Evolutionary conservation across 2,888 invertebrate species (phyloP), one percentile per base, ranked within the genome.

Genomic region (Odiellus spinosus): DNA sequence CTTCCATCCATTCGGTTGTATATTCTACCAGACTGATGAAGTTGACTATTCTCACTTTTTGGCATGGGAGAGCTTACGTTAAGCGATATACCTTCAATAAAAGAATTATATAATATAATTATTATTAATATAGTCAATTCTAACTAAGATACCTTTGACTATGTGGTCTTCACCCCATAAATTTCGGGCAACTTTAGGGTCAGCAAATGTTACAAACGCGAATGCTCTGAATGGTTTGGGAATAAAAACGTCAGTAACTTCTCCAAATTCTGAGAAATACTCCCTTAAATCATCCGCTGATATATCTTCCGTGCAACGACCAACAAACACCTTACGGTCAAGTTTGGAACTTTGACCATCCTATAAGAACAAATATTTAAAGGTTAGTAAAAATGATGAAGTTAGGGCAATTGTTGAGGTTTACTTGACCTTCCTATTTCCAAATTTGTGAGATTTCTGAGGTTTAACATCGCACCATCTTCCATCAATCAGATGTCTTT

Each of bases 391-490:
- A 38, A 11, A 38, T 10, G 10, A 14, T 10, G 10, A 10, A 8
- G 15, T 38, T 38, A 10, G 18, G 14, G 10, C 3, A 38, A 3
- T n/a, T n/a, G 14, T 4, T 35, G 3, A 38, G 20, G 45, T 57
- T 50, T 57, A 77, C 79, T 74, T 88, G n/a, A n/a, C n/a, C n/a
- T n/a, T n/a, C n/a, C n/a, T n/a, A n/a, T n/a, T n/a, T n/a, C n/a
- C n/a, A n/a, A n/a, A n/a, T n/a, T n/a, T n/a, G n/a, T n/a, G 90
- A 5, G 88, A 93, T 68, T 93, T 91, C 21, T 96, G 96, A 61
- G 98, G 86, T 68, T 93, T 88, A 2, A 96, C 95, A 71, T 96
- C 95, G 64, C 96, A 96, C 87, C 91, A 91, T 56, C 98, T 74
- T 0, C 93, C 93, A 68, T 95, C 96, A 59, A 98, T 95, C 71